A percentile compares a stretch with the other conserved stretches of the same genome.
Evolutionary conservation across 2,113 vertebrate genomes (phyloP).

Genomic region (Pangasianodon gigas): DNA sequence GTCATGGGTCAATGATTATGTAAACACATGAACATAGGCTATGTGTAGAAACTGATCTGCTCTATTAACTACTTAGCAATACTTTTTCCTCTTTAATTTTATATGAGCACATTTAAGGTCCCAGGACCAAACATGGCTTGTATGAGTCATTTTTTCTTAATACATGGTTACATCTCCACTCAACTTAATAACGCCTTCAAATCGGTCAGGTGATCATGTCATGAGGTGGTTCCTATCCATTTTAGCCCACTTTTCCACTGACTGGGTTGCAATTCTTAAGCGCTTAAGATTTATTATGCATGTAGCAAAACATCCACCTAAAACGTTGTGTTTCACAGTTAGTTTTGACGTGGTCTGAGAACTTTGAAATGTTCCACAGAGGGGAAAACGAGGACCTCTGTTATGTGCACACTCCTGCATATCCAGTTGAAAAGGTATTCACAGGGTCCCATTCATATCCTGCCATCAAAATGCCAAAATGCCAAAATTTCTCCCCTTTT

Average conservation of each 20-base stretch:
- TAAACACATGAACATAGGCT: neutral
- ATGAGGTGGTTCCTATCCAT: neutral
- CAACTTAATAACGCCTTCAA: neutral
- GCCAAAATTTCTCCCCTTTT: neutral
- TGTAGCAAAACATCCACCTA: neutral
- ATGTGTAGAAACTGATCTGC: neutral
- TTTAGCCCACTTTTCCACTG: neutral
- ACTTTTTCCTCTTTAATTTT: neutral
- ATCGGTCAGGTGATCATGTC: neutral
- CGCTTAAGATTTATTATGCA: too few species aligned
- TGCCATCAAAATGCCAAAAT: neutral
- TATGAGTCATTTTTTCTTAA: neutral
- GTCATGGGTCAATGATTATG: slow-evolving; percentile 39
- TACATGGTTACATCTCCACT: neutral
- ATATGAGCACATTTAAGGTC: neutral
- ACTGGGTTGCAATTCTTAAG: neutral
- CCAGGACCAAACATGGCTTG: neutral
- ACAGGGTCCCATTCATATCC: neutral
- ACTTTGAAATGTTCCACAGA: neutral
- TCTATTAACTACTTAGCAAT: too few species aligned
- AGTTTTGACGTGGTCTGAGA: neutral
- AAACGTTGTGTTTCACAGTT: neutral
- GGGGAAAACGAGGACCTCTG: neutral
- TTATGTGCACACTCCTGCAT: neutral
- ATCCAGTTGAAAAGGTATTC: neutral